These are phyloP conservation scores for Pectinophora gossypiella DNA, from an alignment of 1,140 invertebrate genomes.

Conservation along the genomic window DNA sequence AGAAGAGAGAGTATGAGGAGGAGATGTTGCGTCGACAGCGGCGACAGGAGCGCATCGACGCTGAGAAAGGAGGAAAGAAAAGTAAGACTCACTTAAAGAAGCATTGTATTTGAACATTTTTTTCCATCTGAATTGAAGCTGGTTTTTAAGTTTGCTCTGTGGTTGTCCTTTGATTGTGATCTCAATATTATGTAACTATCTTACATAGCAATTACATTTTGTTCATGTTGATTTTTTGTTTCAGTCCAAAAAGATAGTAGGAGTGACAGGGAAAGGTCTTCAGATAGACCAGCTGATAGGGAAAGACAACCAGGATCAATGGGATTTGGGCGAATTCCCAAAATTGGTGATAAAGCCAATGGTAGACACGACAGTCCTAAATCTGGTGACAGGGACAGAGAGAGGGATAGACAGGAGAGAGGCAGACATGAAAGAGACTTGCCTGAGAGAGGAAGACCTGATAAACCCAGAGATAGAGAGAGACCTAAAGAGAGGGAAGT, in stretches of 20 bases:
- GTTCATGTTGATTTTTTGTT: slow-evolving; percentile 18
- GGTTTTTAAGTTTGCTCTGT: not conserved
- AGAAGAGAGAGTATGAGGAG: slow-evolving; percentile 83
- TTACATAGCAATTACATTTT: not conserved
- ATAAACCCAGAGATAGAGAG: slow-evolving; percentile 14
- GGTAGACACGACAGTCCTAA: slow-evolving; percentile 33
- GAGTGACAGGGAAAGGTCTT: no score
- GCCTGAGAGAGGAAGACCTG: slow-evolving; percentile 9
- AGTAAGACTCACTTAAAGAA: not conserved
- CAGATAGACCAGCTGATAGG: slow-evolving; percentile 37
- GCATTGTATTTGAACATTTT: not conserved
- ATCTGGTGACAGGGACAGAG: slow-evolving; percentile 29
- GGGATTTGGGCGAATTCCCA: slow-evolving; percentile 67
- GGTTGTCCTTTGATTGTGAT: no score
- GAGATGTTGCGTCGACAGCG: slow-evolving; percentile 68
- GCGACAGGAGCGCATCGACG: slow-evolving; percentile 58
- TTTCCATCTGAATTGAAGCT: not conserved
- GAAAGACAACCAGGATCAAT: slow-evolving; percentile 44
- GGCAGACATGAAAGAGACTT: slow-evolving; percentile 8
- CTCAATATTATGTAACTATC: not conserved
- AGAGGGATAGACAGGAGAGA: slow-evolving; percentile 18
- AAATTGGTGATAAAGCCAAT: slow-evolving; percentile 61
- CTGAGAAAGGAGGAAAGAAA: slow-evolving; percentile 32
- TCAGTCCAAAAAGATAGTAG: slow-evolving; percentile 41
- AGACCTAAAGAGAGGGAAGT: slow-evolving; percentile 22